Conservation (phyloP, 2,797 vertebrate genomes). For the Malacoraja senta region DNA sequence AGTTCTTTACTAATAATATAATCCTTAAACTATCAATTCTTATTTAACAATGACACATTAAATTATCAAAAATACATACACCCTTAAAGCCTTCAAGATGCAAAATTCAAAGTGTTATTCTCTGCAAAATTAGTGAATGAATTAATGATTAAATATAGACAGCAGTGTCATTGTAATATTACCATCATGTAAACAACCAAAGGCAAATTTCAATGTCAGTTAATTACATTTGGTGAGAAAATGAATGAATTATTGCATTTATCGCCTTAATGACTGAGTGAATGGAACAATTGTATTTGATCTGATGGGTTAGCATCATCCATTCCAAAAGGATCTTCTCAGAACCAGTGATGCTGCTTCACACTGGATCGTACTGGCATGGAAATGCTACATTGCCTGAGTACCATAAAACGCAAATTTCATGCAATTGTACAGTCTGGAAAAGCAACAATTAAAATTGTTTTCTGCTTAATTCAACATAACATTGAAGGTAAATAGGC, state of each 20-base stretch:
- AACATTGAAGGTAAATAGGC: neutral
- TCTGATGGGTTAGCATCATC: neutral
- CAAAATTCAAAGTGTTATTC: neutral
- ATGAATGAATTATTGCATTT: neutral
- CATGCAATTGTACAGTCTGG: neutral
- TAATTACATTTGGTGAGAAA: neutral
- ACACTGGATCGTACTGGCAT: neutral
- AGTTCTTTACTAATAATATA: neutral
- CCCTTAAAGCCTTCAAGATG: neutral
- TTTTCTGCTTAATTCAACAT: neutral
- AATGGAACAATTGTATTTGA: neutral
- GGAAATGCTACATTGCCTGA: neutral
- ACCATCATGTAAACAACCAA: neutral
- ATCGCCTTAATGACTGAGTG: neutral
- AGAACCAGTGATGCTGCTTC: neutral
- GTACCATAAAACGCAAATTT: neutral
- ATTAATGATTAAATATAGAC: neutral
- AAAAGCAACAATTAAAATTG: neutral
- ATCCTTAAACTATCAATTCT: neutral
- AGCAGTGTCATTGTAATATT: neutral
- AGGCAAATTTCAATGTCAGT: neutral
- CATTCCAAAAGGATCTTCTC: neutral
- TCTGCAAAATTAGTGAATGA: neutral
- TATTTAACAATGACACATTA: neutral
- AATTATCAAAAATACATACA: neutral